A percentile compares a stretch with the other conserved stretches of the same genome.
Evolutionary conservation across 2,888 invertebrate species (phyloP).

Genomic region (Theodoxus fluviatilis): DNA sequence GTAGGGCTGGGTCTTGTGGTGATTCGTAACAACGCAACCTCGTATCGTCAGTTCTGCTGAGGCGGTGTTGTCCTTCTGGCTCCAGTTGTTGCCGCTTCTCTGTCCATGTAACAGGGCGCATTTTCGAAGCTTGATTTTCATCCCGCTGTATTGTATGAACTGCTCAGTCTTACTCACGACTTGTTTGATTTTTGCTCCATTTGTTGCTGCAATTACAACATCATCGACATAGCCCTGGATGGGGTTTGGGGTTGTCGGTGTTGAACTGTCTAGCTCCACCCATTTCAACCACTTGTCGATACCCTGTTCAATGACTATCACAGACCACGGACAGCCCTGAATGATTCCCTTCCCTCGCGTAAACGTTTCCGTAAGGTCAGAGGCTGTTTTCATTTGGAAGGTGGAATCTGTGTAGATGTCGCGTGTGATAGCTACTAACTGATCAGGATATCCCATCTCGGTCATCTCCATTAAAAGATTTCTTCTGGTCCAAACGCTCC

Average conservation of each 20-base stretch:
- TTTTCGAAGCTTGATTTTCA: not conserved
- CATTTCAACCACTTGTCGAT: not conserved
- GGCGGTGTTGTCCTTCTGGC: not conserved
- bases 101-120: slow-evolving; percentile 3
- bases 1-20: not conserved
- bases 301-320: not conserved
- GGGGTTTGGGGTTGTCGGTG: not conserved
- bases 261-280: not conserved
- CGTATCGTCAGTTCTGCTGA: not conserved
- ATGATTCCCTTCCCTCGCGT: not conserved
- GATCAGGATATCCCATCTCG: not conserved
- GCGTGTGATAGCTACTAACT: not conserved
- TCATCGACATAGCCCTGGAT: slow-evolving; percentile 3
- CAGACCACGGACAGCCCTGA: not conserved
- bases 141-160: not conserved
- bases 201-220: not conserved
- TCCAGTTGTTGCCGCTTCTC: not conserved
- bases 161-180: not conserved
- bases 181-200: no score
- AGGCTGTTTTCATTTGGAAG: not conserved
- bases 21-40: not conserved
- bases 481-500: no score
- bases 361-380: not conserved
- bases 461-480: no score
- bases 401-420: not conserved